Evolutionary conservation across 2,113 vertebrate genomes (phyloP), one percentile per base, ranked within the genome.

Genomic region (Azemiops feae): DNA sequence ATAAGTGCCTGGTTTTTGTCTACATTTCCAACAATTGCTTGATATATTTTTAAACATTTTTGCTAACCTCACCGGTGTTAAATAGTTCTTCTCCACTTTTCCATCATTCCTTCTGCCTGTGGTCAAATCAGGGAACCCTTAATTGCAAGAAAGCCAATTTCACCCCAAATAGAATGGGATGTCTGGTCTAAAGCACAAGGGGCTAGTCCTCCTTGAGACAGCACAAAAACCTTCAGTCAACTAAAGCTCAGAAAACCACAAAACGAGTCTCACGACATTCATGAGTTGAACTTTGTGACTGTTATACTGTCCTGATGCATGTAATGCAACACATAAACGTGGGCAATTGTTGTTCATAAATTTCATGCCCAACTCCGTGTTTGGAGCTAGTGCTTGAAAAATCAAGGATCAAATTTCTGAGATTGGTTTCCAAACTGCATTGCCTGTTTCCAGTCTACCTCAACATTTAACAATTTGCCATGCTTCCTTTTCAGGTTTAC

Each of bases 401-500:
- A 55, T 58, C 89, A n/a, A 74, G 9, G 30, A 34, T 52, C 8
- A n/a, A 11, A 74, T 45, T 1, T 30, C 2, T 52, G n/a, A n/a
- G 89, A 10, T 69, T 2, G n/a, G 2, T 11, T 90, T 22, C 30
- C 50, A 11, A 69, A 34, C 16, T 23, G 27, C 18, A 5, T 3
- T n/a, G 25, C 14, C 57, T 43, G 0, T 20, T 60, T 55, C 16
- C 11, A 47, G 50, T 4, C 18, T 9, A 0, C 4, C n/a, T 54
- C 25, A 43, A 57, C 91, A 50, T 0, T 1, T 27, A 4, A n/a
- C 3, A 8, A 4, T 18, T 23, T 3, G 1, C 20, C 30, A 6
- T 50, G 0, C 45, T 54, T 50, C 2, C 54, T 52, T 60, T 3
- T 0, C 95, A 99, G 99, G 98, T 99, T 91, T 98, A 99, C 81